Evolutionary conservation across 2,888 invertebrate genomes (phyloP), one percentile per base, ranked within the genome.

Genomic region (Ophion slaviceki): DNA sequence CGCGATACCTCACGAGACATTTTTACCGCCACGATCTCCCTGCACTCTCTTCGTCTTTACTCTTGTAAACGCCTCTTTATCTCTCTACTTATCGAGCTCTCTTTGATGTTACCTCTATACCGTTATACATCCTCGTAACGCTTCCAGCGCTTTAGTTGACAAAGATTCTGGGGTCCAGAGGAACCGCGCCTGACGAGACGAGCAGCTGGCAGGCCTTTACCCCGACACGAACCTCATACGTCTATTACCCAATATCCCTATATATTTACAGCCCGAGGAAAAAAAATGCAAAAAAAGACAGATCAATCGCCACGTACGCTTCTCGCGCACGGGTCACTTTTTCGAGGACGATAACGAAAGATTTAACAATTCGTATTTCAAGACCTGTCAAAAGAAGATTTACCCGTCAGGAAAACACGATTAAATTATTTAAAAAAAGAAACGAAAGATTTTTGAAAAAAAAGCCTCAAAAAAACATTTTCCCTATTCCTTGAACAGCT

Each of bases 141-240:
- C 92, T 92, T 92, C 91, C 91, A 88, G 90, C 90, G 92, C 92
- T 92, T 92, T 90, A 92, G 90, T 90, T 91, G 91, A 28, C 91
- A 90, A 90, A 88, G 64, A 84, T 87, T 80, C 71, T 87, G 84
- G 84, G 80, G 81, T 86, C 84, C 82, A 77, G 86, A 84, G 83
- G 88, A 83, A 87, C 83, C 85, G 84, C 82, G 84, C 82, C 82
- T 84, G 78, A 84, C 82, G 78, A 75, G 59, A 84, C 80, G 80
- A 83, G 81, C 80, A 78, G 82, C 81, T 81, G 79, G 83, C 85
- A 77, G 85, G 70, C 85, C 78, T 70, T 85, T 74, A 53, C 24
- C 62, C 71, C 70, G 40, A 64, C 45, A 61, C 67, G 47, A 64
- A 70, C 28, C 45, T 24, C 45, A 45, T 62, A 36, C 8, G 32